Conservation (phyloP, 2,797 vertebrate genomes). For the Pteropus rufus region DNA sequence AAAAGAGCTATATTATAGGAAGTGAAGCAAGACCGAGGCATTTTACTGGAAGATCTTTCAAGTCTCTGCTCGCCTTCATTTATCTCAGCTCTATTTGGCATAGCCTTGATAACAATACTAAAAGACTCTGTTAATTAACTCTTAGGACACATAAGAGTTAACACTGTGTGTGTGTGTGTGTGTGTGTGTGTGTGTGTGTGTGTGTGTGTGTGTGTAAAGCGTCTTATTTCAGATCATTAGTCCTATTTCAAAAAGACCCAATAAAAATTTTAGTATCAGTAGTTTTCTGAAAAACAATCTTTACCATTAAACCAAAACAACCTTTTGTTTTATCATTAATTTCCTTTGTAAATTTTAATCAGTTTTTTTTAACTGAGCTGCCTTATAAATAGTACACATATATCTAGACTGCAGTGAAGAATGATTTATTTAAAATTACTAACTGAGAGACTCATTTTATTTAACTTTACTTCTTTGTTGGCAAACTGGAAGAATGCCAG, state of each 20-base stretch:
- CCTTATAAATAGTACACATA: slow-evolving; percentile 4
- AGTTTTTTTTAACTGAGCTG: neutral
- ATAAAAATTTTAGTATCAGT: neutral
- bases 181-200: neutral
- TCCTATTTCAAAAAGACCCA: neutral
- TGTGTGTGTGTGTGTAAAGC: neutral
- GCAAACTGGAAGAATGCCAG: slow-evolving; percentile 50
- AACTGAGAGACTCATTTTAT: slow-evolving; percentile 1
- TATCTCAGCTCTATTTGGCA: neutral
- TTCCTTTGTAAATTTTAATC: slow-evolving; percentile 22
- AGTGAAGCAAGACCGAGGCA: neutral
- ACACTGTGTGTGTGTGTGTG: neutral
- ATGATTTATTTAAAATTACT: slow-evolving; percentile 39
- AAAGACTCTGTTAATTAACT: neutral
- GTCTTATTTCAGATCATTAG: neutral
- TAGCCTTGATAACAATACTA: neutral
- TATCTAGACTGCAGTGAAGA: neutral
- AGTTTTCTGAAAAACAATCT: neutral
- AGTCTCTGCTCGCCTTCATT: neutral
- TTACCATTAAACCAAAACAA: neutral
- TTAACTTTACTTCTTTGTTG: slow-evolving; percentile 31
- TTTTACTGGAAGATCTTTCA: neutral
- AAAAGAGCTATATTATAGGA: neutral
- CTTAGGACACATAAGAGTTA: neutral
- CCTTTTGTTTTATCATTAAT: neutral